These are phyloP conservation scores for Styela clava DNA, from an alignment of 23 tunicate species.

Conservation along the genomic window DNA sequence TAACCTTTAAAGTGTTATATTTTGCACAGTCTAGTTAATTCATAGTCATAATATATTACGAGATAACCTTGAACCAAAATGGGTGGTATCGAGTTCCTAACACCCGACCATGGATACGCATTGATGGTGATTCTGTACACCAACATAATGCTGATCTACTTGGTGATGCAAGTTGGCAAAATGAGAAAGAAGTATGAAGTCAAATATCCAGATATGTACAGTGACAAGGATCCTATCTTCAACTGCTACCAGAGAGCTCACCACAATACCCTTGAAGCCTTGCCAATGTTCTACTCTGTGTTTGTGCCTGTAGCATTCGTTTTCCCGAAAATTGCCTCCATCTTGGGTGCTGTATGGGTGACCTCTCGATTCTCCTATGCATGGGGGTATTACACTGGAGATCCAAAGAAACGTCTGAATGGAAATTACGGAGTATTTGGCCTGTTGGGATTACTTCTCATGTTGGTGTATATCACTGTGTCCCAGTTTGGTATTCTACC, in stretches of 20 bases:
- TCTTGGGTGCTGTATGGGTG: conserved; percentile 72
- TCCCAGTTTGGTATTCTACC: conserved; percentile 43
- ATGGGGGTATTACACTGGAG: conserved; percentile 98
- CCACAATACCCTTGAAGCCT: conserved; percentile 77
- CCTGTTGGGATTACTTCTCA: conserved; percentile 44
- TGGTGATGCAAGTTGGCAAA: conserved; percentile 71
- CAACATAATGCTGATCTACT: conserved; percentile 60
- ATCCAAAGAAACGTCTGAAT: conserved; percentile 88
- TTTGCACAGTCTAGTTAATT: too few relatives aligned
- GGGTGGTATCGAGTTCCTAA: conserved; percentile 58
- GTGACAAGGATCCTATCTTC: conserved; percentile 40
- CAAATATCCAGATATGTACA: conserved; percentile 73
- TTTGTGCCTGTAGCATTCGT: not conserved
- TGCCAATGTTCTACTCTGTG: conserved; percentile 37
- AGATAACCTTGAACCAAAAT: too few relatives aligned
- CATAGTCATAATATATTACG: too few relatives aligned
- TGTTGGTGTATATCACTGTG: conserved; percentile 50
- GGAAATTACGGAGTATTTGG: conserved; percentile 83
- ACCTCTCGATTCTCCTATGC: conserved; percentile 92
- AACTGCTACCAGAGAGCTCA: conserved; percentile 91
- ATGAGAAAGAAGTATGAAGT: conserved; percentile 79
- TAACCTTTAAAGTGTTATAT: too few relatives aligned
- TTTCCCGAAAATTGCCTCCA: conserved; percentile 29
- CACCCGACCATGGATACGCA: conserved; percentile 71
- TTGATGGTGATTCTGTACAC: conserved; percentile 60